Percentiles rank a stretch among this genome's conserved stretches.
Evolutionary conservation across 2,888 invertebrate genomes (phyloP).

Genomic region (Paralinhomoeus sp.): DNA sequence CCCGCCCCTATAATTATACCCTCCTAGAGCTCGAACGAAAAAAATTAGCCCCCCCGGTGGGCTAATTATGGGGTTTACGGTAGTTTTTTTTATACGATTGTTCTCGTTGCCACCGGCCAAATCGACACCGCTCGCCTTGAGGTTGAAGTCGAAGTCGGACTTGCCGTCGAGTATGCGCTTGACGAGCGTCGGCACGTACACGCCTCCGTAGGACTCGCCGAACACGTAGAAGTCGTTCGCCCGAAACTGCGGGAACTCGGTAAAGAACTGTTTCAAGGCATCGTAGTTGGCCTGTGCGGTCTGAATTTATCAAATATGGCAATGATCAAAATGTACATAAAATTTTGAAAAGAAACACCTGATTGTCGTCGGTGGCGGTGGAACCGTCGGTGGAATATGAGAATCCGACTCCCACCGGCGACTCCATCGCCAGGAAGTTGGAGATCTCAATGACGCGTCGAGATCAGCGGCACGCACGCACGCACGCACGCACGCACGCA

Average conservation of each 20-base stretch:
- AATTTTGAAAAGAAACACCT: constrained; percentile 10
- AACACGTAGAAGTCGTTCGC: constrained; percentile 31
- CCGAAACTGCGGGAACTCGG: constrained; percentile 29
- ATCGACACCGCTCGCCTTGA: no score
- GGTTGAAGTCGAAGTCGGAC: constrained; percentile 17
- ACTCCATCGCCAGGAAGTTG: constrained; percentile 33
- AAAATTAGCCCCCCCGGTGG: no score
- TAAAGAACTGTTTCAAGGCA: constrained; percentile 32
- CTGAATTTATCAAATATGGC: constrained; percentile 8
- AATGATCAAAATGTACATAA: background rate
- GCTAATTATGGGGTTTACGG: no score
- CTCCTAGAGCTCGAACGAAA: no score
- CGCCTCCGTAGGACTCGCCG: constrained; percentile 33
- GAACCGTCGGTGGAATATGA: constrained; percentile 31
- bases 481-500: no score
- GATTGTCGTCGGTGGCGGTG: constrained; percentile 23
- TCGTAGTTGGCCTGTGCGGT: constrained; percentile 30
- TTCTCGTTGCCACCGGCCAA: no score
- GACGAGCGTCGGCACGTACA: constrained; percentile 32
- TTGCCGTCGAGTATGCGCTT: constrained; percentile 25
- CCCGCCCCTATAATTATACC: no score
- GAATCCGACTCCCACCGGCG: constrained; percentile 35
- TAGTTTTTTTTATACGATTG: no score
- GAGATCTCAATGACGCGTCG: no score
- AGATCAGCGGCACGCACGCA: no score